These are phyloP conservation scores for Menidia beryllina DNA, from an alignment of 2,113 vertebrate genomes.

Conservation along the genomic window DNA sequence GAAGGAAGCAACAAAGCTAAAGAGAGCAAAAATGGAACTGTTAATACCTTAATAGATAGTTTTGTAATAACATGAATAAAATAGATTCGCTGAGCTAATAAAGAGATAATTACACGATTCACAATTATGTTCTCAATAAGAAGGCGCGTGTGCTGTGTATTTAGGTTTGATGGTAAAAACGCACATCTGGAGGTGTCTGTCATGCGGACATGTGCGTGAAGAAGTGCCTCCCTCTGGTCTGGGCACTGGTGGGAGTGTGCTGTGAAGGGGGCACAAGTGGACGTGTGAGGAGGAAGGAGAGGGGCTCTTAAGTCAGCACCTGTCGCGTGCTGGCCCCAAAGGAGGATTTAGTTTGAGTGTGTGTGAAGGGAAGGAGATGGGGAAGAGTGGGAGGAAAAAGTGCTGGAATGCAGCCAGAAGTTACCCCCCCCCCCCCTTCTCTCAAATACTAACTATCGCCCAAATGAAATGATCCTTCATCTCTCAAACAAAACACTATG, in stretches of 20 bases:
- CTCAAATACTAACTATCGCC: conserved; percentile 18
- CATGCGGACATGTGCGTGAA: conserved; percentile 8
- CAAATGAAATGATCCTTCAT: conserved; percentile 59
- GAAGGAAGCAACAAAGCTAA: neutral
- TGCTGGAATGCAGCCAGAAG: conserved; percentile 66
- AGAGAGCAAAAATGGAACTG: conserved; percentile 18
- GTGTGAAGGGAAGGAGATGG: conserved; percentile 3
- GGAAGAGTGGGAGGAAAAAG: conserved; percentile 30
- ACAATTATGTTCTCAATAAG: conserved; percentile 71
- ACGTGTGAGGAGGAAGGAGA: conserved; percentile 60
- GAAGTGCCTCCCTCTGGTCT: conserved; percentile 13
- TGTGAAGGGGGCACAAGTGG: conserved; percentile 61
- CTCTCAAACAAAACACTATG: conserved; percentile 54
- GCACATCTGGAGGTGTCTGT: conserved; percentile 1
- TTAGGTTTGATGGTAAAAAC: conserved; percentile 11
- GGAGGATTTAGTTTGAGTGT: conserved; percentile 17
- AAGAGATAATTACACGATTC: conserved; percentile 74
- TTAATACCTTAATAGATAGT: too few species aligned
- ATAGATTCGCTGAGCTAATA: too few species aligned
- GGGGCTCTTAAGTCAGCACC: conserved; percentile 80
- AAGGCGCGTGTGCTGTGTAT: neutral
- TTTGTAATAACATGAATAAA: too few species aligned
- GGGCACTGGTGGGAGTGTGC: conserved; percentile 48
- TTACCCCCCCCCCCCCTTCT: neutral
- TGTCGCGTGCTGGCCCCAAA: conserved; percentile 73